Base-by-base conservation (phyloP, 2,797 vertebrate genomes). In the Pseudotriccus pelzelni region DNA sequence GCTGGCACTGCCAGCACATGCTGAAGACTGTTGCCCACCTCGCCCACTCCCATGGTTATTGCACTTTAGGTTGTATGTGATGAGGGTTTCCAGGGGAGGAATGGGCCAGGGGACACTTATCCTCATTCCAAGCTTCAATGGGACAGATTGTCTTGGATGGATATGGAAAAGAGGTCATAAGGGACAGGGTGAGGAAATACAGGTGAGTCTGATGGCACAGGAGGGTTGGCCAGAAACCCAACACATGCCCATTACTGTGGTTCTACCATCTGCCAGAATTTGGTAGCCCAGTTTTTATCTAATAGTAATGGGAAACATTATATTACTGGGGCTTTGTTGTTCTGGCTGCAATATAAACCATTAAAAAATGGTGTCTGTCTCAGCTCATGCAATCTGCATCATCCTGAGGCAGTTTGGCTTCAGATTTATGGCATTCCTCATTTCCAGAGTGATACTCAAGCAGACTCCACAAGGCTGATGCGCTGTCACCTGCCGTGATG, bases 11-110 rank as follows among this genome's bases (percentile, higher is more conserved):
- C 47, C 58, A 32, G 44, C 37, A 53, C 39, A 0, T 32, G 39
- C 67, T 8, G 4, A 14, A 7, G 37, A 43, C 34, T 44, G 44
- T 22, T 12, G 6, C 67, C 30, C 36, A 8, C 43, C 28, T 76
- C 27, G 0, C 22, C 43, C 9, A 0, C 30, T 66, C 32, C 78
- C 37, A 36, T 11, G 28, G 2, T 43, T 25, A 4, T 36, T 30
- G 14, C 47, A 4, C 30, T 41, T 22, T 11, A 12, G 58, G 87
- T 3, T 10, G 52, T 16, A 9, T 2, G 6, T 56, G 32, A 19
- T 22, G 67, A 47, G 28, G 39, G 19, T 63, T 94, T 72, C 55
- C 67, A 20, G 24, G 19, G 39, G 36, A 27, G 39, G 56, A 6
- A 6, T 1, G 1, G 20, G 28, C 36, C 47, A 62, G 16, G 30